Percentiles rank a stretch among this genome's conserved stretches.
Conservation (phyloP, 2,113 vertebrate species). For the Larimichthys polyactis region DNA sequence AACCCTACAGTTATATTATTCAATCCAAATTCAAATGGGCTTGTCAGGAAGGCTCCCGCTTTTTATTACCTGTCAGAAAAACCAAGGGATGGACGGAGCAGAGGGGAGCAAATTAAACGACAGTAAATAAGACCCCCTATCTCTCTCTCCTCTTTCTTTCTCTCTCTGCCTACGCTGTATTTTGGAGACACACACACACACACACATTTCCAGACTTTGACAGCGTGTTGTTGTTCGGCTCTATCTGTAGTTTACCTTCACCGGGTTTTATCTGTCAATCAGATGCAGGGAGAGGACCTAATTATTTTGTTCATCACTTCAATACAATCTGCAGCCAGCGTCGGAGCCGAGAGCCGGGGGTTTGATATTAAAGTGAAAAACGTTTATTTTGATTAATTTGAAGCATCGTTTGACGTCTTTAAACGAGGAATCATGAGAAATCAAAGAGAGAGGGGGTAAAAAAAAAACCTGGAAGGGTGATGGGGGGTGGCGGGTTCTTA, state of each 20-base stretch:
- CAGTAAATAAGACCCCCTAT: constrained; percentile 76
- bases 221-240: constrained; percentile 71
- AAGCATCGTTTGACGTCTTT: constrained; percentile 20
- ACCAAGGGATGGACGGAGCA: constrained; percentile 67
- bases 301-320: constrained; percentile 70
- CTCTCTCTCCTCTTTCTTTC: constrained; percentile 1
- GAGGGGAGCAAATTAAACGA: constrained; percentile 78
- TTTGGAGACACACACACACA: constrained; percentile 49
- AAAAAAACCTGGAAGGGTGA: background rate
- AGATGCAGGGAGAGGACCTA: constrained; percentile 44
- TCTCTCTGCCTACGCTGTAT: constrained; percentile 21
- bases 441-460: background rate
- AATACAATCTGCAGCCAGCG: constrained; percentile 40
- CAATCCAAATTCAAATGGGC: constrained; percentile 83
- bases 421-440: constrained; percentile 39
- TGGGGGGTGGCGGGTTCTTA: constrained; percentile 25
- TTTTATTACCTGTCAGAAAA: constrained; percentile 82
- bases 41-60: constrained; percentile 76
- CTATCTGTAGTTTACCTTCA: constrained; percentile 62
- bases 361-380: constrained; percentile 40
- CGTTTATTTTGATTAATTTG: constrained; percentile 24
- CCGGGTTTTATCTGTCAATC: constrained; percentile 73
- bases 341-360: background rate
- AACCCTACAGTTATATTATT: constrained; percentile 79
- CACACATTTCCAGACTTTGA: constrained; percentile 59